Evolutionary conservation across 2,113 vertebrate species (phyloP).

Genomic region (Lota lota): DNA sequence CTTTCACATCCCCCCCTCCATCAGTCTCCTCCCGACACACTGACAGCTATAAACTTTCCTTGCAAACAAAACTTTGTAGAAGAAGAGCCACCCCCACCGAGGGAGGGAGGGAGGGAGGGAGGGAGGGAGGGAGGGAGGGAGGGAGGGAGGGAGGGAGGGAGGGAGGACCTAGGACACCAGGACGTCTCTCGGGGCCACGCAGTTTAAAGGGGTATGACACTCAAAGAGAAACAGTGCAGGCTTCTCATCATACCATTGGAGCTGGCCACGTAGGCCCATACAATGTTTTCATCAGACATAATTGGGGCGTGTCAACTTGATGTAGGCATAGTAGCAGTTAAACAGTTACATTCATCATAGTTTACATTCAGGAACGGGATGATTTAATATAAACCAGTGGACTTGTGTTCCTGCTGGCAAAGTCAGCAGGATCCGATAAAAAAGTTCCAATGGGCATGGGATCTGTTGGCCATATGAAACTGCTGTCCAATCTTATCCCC

Average conservation of each 20-base stretch:
- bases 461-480: not conserved
- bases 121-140: not conserved
- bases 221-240: not conserved
- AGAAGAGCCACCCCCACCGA: conserved; percentile 68
- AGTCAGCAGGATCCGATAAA: no score
- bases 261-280: no score
- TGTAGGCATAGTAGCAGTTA: no score
- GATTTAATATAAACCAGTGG: no score
- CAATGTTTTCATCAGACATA: no score
- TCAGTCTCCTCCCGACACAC: conserved; percentile 49
- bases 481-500: conserved; percentile 30
- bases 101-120: conserved; percentile 52
- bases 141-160: not conserved
- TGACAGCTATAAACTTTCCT: conserved; percentile 62
- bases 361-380: no score
- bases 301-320: no score
- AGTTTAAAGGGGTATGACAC: not conserved
- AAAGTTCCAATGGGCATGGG: no score
- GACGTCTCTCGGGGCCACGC: not conserved
- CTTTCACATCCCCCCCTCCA: conserved; percentile 33
- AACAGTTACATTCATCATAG: no score
- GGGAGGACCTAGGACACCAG: not conserved
- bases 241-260: no score
- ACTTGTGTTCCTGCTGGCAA: no score
- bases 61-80: conserved; percentile 55